These are phyloP conservation scores for Ophion obscuratus DNA, from an alignment of 2,888 invertebrate genomes.

Conservation along the genomic window DNA sequence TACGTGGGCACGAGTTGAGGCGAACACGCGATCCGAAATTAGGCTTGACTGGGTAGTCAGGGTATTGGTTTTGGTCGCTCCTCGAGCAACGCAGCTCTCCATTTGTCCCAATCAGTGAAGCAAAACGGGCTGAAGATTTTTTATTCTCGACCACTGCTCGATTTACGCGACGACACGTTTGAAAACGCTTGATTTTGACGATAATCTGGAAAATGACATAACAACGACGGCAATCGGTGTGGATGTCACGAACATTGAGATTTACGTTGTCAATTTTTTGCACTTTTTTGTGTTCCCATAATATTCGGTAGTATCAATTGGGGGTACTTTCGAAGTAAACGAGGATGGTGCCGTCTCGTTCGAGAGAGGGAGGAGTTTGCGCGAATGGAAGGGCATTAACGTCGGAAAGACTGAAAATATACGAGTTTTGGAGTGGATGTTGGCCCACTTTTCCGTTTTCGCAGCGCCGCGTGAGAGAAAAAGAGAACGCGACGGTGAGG, in stretches of 20 bases:
- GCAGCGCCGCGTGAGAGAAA: slow-evolving; percentile 53
- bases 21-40: slow-evolving; percentile 52
- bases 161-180: background rate
- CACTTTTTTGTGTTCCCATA: background rate
- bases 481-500: slow-evolving; percentile 37
- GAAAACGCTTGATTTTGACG: background rate
- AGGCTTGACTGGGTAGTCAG: slow-evolving; percentile 33
- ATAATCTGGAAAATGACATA: background rate
- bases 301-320: slow-evolving; percentile 44
- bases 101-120: background rate
- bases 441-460: slow-evolving; percentile 66
- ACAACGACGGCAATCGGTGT: too few species aligned
- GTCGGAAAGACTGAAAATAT: slow-evolving; percentile 62
- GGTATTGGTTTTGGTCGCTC: slow-evolving; percentile 24
- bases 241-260: too few species aligned
- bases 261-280: too few species aligned
- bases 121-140: background rate
- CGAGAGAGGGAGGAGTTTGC: slow-evolving; percentile 21
- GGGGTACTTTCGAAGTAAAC: slow-evolving; percentile 27
- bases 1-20: slow-evolving; percentile 12
- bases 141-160: background rate
- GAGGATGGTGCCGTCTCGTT: slow-evolving; percentile 33
- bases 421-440: slow-evolving; percentile 65
- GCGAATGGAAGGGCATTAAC: slow-evolving; percentile 60
- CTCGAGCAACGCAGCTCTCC: background rate